Evolutionary conservation across 2,797 vertebrate species (phyloP).

Genomic region (Steatocranus sp.): DNA sequence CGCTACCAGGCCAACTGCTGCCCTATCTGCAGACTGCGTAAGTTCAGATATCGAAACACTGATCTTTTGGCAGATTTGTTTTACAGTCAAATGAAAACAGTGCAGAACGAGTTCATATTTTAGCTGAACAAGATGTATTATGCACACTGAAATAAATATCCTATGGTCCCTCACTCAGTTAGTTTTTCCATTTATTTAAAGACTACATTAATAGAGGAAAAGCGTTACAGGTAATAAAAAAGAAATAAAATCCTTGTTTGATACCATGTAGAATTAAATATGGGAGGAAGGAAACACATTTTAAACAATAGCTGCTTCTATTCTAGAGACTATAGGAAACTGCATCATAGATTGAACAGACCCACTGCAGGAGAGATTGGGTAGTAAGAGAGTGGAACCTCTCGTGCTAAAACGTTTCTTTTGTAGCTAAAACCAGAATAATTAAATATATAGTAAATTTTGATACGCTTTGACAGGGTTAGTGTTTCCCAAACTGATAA

Average conservation of each 20-base stretch:
- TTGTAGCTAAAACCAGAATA: neutral
- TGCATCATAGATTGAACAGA: neutral
- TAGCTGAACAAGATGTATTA: neutral
- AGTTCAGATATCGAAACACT: constrained; percentile 38
- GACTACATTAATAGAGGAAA: neutral
- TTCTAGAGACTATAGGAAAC: neutral
- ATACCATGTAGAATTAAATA: neutral
- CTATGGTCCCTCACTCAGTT: neutral
- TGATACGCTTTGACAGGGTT: neutral
- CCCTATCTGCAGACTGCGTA: constrained; percentile 94
- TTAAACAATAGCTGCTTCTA: neutral
- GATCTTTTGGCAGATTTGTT: neutral
- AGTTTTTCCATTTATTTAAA: neutral
- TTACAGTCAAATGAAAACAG: neutral
- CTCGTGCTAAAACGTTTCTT: neutral
- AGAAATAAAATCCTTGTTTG: neutral
- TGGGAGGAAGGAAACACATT: neutral
- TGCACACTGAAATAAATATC: neutral
- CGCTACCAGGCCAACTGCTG: constrained; percentile 98
- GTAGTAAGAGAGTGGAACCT: neutral
- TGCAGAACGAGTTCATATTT: neutral
- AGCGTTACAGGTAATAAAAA: neutral
- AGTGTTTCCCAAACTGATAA: neutral
- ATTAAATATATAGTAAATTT: neutral
- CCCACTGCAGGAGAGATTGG: neutral